These are phyloP conservation scores for Onychomys arenicola DNA, from an alignment of 2,797 vertebrate species.

Conservation along the genomic window DNA sequence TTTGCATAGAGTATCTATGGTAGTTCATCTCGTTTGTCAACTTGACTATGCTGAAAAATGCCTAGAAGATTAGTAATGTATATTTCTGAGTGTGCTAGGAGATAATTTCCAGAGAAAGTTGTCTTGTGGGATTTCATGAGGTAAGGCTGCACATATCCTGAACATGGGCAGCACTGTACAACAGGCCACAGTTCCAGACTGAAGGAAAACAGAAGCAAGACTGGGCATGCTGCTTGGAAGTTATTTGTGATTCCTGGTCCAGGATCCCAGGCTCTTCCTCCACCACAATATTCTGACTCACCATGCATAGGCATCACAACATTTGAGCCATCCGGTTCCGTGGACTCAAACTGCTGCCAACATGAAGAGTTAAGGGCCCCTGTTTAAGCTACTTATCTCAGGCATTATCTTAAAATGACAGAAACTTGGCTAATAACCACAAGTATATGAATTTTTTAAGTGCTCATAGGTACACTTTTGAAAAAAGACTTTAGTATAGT, in stretches of 20 bases:
- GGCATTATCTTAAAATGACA: neutral
- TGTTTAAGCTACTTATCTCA: neutral
- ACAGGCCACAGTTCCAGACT: neutral
- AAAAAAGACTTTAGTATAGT: neutral
- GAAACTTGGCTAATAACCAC: neutral
- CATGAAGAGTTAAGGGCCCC: too few species aligned
- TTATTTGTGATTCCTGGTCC: neutral
- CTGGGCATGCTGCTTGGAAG: accelerated
- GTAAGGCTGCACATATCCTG: neutral
- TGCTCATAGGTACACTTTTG: neutral
- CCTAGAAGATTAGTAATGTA: neutral
- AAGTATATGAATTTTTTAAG: neutral
- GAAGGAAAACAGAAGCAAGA: neutral
- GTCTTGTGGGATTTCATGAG: too few species aligned
- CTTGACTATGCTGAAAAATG: neutral
- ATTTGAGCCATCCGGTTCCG: neutral
- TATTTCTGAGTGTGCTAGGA: neutral
- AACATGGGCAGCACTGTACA: neutral
- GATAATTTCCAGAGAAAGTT: neutral
- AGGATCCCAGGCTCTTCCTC: neutral
- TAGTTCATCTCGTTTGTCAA: neutral
- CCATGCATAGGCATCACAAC: too few species aligned
- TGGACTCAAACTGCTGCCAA: neutral
- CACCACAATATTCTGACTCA: too few species aligned
- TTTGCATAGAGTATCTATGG: neutral